Evolutionary conservation across 2,888 invertebrate species (phyloP).

Genomic region (Patella depressa): DNA sequence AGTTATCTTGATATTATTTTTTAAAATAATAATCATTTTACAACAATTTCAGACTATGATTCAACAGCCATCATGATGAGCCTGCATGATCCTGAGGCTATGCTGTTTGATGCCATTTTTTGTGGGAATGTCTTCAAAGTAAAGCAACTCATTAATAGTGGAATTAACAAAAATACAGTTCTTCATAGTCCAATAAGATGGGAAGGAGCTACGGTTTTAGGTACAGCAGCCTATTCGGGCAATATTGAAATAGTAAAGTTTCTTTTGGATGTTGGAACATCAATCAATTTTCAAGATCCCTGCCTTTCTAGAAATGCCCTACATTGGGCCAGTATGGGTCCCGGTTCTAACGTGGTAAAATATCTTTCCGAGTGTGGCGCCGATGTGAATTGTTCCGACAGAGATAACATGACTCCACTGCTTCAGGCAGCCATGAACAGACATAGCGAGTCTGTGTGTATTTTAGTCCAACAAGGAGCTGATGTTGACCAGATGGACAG

Average conservation of each 20-base stretch:
- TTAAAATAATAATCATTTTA: too few species aligned
- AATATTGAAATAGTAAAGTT: constrained; percentile 43
- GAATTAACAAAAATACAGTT: constrained; percentile 47
- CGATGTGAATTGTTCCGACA: constrained; percentile 47
- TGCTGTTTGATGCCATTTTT: constrained; percentile 47
- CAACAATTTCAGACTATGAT: neutral
- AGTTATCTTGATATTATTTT: too few species aligned
- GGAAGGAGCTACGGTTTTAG: constrained; percentile 51
- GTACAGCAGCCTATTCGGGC: constrained; percentile 48
- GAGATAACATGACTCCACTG: constrained; percentile 52
- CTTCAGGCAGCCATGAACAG: constrained; percentile 43
- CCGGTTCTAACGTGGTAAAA: constrained; percentile 30
- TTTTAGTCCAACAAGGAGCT: constrained; percentile 47
- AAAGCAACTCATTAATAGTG: constrained; percentile 44
- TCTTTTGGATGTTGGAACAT: constrained; percentile 38
- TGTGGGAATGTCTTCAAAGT: constrained; percentile 41
- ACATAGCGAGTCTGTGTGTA: constrained; percentile 34
- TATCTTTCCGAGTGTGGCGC: constrained; percentile 38
- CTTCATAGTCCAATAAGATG: constrained; percentile 43
- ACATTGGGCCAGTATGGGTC: constrained; percentile 55
- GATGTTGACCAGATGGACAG: constrained; percentile 41
- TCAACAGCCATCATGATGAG: constrained; percentile 21
- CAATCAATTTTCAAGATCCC: constrained; percentile 48
- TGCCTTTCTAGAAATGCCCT: constrained; percentile 46
- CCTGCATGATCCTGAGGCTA: constrained; percentile 28